These are phyloP conservation scores for Apamea epomidion DNA, from an alignment of 2,888 invertebrate species.

Conservation along the genomic window DNA sequence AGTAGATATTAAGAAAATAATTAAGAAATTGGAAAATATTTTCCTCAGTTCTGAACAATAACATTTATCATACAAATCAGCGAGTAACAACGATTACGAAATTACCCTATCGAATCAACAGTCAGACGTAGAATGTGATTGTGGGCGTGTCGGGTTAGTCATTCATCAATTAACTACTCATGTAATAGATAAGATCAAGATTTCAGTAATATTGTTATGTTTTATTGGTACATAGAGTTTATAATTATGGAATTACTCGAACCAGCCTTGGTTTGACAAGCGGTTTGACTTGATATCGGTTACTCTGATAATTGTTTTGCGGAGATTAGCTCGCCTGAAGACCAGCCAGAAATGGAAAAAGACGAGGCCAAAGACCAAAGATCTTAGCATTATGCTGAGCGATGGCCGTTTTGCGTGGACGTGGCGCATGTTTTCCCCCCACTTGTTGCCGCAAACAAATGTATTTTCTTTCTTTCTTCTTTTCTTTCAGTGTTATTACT, in stretches of 20 bases:
- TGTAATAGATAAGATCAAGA: conserved; percentile 51
- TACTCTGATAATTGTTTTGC: neutral
- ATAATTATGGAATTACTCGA: conserved; percentile 34
- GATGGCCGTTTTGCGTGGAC: too few species aligned
- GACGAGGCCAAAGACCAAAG: too few species aligned
- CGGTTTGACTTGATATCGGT: conserved; percentile 6
- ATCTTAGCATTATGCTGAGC: too few species aligned
- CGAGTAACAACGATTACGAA: conserved; percentile 45
- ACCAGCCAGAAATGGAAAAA: neutral
- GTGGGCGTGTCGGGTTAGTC: conserved; percentile 54
- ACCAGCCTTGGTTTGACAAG: conserved; percentile 7
- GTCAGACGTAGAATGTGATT: conserved; percentile 34
- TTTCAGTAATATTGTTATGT: conserved; percentile 44
- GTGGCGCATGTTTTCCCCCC: too few species aligned
- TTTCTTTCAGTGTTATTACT: too few species aligned
- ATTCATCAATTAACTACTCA: conserved; percentile 64
- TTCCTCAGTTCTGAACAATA: neutral
- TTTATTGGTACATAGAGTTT: conserved; percentile 44
- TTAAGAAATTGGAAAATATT: neutral
- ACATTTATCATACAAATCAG: conserved; percentile 13
- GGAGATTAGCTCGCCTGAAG: neutral
- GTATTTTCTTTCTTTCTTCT: too few species aligned
- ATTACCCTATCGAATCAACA: conserved; percentile 38
- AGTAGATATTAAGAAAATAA: neutral
- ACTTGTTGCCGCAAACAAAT: too few species aligned